Conservation (phyloP, 2,113 vertebrate genomes). For the Plecotus auritus region DNA sequence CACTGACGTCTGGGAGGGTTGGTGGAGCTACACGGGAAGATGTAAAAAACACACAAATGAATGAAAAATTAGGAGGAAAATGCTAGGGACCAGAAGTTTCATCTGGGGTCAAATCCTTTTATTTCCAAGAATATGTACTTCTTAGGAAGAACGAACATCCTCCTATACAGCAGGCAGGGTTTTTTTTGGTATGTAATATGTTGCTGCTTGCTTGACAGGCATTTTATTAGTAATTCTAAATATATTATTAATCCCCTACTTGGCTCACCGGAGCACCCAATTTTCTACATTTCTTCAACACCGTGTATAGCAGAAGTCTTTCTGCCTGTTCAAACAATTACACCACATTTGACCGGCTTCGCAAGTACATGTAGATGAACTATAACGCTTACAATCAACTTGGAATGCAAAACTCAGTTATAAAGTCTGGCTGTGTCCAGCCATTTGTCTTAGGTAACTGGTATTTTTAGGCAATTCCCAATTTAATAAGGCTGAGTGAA, state of each 20-base stretch:
- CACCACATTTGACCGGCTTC: neutral
- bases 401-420: neutral
- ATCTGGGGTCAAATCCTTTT: neutral
- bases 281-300: conserved; percentile 23
- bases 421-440: neutral
- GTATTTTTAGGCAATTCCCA: neutral
- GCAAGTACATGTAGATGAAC: neutral
- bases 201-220: conserved; percentile 9
- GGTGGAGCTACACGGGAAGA: conserved; percentile 86
- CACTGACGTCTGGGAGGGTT: conserved; percentile 89
- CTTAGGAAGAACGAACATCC: neutral
- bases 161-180: neutral
- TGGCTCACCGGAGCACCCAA: neutral
- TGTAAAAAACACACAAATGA: conserved; percentile 71
- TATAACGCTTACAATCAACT: neutral
- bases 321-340: neutral
- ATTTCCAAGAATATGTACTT: neutral
- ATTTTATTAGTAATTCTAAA: conserved; percentile 52
- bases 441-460: neutral
- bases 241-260: conserved; percentile 42
- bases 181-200: neutral
- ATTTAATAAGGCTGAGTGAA: neutral
- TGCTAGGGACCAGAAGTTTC: conserved; percentile 5
- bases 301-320: neutral
- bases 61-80: conserved; percentile 13